Conservation (phyloP, 2,113 vertebrate genomes). For the Pteronura brasiliensis region DNA sequence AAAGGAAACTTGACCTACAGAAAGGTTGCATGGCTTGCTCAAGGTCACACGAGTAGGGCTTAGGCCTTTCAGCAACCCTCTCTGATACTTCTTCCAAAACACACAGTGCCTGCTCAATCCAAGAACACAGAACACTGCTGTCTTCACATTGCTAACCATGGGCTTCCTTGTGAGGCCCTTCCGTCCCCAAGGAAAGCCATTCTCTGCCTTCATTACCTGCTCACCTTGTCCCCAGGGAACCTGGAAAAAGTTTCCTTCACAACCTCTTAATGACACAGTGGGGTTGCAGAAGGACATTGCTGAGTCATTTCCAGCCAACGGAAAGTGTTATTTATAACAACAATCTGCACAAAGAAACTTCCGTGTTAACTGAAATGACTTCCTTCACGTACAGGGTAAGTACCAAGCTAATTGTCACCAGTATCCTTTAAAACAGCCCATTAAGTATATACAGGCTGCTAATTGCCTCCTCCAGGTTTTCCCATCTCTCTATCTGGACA, state of each 20-base stretch:
- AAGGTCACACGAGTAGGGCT: neutral
- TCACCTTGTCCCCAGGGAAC: neutral
- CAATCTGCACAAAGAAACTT: conserved; percentile 2
- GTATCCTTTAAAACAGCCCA: neutral
- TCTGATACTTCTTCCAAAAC: neutral
- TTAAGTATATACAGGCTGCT: neutral
- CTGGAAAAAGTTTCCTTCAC: neutral
- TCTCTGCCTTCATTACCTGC: neutral
- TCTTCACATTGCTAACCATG: neutral
- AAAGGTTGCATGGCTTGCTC: neutral
- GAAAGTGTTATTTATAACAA: neutral
- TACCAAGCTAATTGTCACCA: neutral
- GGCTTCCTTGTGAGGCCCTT: neutral
- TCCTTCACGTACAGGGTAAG: conserved; percentile 17
- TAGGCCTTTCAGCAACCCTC: neutral
- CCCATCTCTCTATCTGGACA: neutral
- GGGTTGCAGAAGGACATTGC: neutral
- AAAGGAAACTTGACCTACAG: neutral
- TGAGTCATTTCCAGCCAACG: conserved; percentile 34
- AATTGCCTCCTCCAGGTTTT: neutral
- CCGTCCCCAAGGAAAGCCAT: neutral
- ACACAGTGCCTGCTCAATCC: neutral
- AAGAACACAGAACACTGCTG: neutral
- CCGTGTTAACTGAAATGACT: neutral
- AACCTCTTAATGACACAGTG: neutral